A percentile compares a stretch with the other conserved stretches of the same genome.
Conservation (phyloP, 1,140 invertebrate species). For the Pomacea maculata region DNA sequence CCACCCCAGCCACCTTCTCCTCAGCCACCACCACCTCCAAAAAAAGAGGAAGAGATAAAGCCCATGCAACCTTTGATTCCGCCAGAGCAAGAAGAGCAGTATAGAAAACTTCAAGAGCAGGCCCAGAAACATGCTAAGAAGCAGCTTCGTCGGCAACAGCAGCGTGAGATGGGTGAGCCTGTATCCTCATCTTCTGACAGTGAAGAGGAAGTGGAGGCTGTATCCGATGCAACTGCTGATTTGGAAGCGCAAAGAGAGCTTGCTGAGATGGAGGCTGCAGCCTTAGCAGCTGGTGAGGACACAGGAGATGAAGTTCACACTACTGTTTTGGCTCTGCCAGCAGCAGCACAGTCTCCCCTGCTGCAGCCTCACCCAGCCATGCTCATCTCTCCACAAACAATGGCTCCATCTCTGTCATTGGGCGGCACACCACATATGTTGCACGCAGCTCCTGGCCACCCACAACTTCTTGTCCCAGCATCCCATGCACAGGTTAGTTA, state of each 20-base stretch:
- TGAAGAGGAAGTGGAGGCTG: constrained; percentile 33
- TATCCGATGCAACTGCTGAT: constrained; percentile 19
- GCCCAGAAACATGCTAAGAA: constrained; percentile 46
- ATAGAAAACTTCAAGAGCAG: constrained; percentile 42
- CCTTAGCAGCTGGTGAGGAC: constrained; percentile 28
- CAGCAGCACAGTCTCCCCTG: constrained; percentile 33
- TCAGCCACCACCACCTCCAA: constrained; percentile 36
- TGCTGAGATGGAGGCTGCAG: constrained; percentile 36
- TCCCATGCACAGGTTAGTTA: constrained; percentile 20
- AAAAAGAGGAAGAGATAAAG: constrained; percentile 41
- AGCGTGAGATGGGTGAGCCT: constrained; percentile 37
- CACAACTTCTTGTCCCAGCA: constrained; percentile 10
- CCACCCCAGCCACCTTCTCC: constrained; percentile 34
- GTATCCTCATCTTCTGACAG: constrained; percentile 29
- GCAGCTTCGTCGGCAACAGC: constrained; percentile 36
- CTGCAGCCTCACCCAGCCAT: constrained; percentile 39
- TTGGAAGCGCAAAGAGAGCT: constrained; percentile 29
- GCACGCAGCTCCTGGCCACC: constrained; percentile 22
- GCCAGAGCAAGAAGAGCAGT: constrained; percentile 46
- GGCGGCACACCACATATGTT: constrained; percentile 16
- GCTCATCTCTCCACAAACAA: constrained; percentile 29
- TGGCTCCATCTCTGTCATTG: constrained; percentile 23
- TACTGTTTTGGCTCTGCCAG: constrained; percentile 24
- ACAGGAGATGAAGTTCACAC: constrained; percentile 22
- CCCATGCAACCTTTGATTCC: constrained; percentile 43